phyloP scores from a whole-genome alignment of 2,888 invertebrate genomes.

The Congeria kusceri region DNA sequence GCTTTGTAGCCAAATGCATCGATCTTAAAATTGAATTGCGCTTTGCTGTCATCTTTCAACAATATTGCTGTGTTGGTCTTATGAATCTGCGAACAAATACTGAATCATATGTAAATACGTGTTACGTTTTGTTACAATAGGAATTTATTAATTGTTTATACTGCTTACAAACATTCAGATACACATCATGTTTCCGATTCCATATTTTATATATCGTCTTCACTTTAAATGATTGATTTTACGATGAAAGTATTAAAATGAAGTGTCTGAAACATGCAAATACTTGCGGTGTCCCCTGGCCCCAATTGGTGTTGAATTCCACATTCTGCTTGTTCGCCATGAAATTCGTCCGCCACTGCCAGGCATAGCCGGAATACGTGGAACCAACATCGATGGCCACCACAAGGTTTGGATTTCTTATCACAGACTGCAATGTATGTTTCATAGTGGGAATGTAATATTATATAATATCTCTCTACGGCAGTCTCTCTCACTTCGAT shows the following conservation, averaged over 20 bases:
- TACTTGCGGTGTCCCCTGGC: slow-evolving; percentile 22
- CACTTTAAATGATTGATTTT: no score
- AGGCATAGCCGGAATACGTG: slow-evolving; percentile 41
- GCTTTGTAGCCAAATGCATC: not conserved
- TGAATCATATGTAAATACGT: not conserved
- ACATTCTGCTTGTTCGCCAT: slow-evolving; percentile 19
- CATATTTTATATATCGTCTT: no score
- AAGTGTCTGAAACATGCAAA: no score
- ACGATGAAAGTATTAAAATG: not conserved
- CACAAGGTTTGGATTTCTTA: slow-evolving; percentile 23
- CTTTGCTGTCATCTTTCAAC: not conserved
- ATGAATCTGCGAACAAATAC: not conserved
- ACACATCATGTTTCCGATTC: no score
- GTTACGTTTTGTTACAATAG: not conserved
- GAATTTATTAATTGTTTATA: not conserved
- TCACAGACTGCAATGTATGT: slow-evolving; percentile 1
- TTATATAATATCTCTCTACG: no score
- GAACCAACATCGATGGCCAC: slow-evolving; percentile 39
- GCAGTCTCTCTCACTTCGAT: no score
- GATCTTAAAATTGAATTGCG: not conserved
- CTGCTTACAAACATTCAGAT: no score
- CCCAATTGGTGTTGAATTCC: slow-evolving; percentile 34
- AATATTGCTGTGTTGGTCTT: slow-evolving; percentile 1
- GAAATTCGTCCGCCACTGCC: slow-evolving; percentile 28
- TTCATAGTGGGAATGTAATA: no score